Percentiles rank a stretch among this genome's conserved stretches.
Conservation (phyloP, 2,797 vertebrate species). For the Arctocebus calabarensis region DNA sequence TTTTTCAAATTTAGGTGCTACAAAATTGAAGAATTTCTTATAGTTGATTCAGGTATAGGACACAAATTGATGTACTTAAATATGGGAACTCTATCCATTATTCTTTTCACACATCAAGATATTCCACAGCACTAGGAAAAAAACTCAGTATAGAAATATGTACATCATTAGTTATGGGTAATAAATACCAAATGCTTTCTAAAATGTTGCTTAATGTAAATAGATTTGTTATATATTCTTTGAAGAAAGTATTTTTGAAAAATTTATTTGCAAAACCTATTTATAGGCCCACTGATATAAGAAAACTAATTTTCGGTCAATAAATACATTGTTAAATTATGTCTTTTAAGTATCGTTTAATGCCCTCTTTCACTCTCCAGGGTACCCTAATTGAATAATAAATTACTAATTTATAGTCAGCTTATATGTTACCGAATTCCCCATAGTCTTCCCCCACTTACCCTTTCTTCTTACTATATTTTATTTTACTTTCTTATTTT, state of each 20-base stretch:
- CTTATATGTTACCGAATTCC: background rate
- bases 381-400: background rate
- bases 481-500: background rate
- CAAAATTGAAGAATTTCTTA: background rate
- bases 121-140: background rate
- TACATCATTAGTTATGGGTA: background rate
- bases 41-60: background rate
- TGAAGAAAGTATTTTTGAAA: background rate
- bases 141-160: background rate
- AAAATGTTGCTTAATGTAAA: background rate
- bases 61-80: constrained; percentile 12
- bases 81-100: background rate
- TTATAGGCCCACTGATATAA: background rate
- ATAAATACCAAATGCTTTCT: background rate
- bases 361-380: background rate
- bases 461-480: background rate
- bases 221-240: background rate
- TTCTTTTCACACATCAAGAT: background rate
- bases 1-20: background rate
- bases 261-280: background rate
- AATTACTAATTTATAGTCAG: background rate
- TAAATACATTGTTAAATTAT: background rate
- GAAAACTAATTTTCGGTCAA: background rate
- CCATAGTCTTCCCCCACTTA: background rate
- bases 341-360: background rate